phyloP scores from a whole-genome alignment of 2,888 invertebrate species.

The Cremastinae sp. region DNA sequence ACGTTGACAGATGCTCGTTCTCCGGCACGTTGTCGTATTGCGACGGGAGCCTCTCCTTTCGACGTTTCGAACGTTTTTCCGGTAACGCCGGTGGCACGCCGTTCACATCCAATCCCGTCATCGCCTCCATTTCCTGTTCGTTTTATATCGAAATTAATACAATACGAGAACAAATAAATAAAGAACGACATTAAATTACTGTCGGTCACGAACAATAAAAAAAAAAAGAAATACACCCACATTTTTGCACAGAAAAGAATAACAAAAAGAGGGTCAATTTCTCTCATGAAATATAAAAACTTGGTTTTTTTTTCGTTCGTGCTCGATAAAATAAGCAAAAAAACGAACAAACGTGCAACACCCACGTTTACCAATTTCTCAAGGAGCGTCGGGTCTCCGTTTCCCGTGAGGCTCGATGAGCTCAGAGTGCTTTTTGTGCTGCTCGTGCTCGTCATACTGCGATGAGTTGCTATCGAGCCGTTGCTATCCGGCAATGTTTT shows the following conservation, averaged over 20 bases:
- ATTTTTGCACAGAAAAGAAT: too few species aligned
- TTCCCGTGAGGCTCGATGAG: slow-evolving; percentile 70
- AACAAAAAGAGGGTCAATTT: too few species aligned
- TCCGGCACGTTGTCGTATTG: slow-evolving; percentile 88
- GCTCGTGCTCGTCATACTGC: slow-evolving; percentile 64
- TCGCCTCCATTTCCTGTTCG: slow-evolving; percentile 74
- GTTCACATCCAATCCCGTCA: slow-evolving; percentile 64
- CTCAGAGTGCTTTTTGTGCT: slow-evolving; percentile 73
- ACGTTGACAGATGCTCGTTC: slow-evolving; percentile 80
- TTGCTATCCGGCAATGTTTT: slow-evolving; percentile 75
- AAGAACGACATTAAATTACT: too few species aligned
- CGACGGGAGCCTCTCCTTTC: slow-evolving; percentile 84
- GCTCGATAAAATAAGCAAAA: slow-evolving; percentile 45
- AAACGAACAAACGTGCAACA: slow-evolving; percentile 67
- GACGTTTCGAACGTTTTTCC: slow-evolving; percentile 82
- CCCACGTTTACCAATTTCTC: slow-evolving; percentile 78
- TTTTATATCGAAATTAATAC: neutral
- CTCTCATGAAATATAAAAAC: too few species aligned
- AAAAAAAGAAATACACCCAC: too few species aligned
- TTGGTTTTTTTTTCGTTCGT: neutral
- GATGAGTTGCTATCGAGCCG: slow-evolving; percentile 75
- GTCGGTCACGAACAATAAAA: too few species aligned
- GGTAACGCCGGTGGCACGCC: slow-evolving; percentile 84
- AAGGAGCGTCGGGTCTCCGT: slow-evolving; percentile 72
- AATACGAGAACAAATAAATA: too few species aligned